A percentile compares a stretch with the other conserved stretches of the same genome.
phyloP scores from a whole-genome alignment of 2,797 vertebrate genomes.

The Dermochelys coriacea region DNA sequence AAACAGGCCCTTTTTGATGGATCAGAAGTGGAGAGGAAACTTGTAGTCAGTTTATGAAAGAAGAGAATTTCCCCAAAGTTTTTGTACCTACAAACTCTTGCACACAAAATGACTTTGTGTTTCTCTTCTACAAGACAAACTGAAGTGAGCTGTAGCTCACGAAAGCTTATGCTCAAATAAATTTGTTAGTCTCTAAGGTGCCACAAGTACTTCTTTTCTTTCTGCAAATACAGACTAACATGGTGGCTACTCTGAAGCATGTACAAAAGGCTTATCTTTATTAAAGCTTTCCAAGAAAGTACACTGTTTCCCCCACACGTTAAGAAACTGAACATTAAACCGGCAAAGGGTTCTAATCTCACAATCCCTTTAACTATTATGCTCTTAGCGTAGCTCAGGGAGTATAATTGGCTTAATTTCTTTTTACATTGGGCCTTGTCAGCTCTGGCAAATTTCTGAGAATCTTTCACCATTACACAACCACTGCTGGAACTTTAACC shows the following conservation, averaged over 20 bases:
- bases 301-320: fast-evolving
- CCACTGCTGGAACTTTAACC: neutral
- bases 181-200: too few relatives aligned
- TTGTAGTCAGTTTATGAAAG: neutral
- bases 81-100: neutral
- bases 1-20: neutral
- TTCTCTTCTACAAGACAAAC: neutral
- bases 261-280: neutral
- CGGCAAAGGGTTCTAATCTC: fast-evolving
- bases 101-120: neutral
- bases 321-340: neutral
- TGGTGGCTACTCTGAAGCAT: too few relatives aligned
- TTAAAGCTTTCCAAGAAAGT: neutral
- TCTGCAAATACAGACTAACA: too few relatives aligned
- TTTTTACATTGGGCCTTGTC: neutral
- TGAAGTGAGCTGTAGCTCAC: too few relatives aligned
- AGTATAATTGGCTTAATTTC: neutral
- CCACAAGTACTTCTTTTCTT: too few relatives aligned
- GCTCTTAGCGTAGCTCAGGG: neutral
- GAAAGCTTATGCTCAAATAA: too few relatives aligned
- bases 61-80: neutral
- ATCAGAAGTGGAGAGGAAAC: neutral
- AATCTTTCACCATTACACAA: neutral
- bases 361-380: fast-evolving
- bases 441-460: neutral